Conservation (phyloP, 2,797 vertebrate genomes). For the Sebastes kiyomatsui region DNA sequence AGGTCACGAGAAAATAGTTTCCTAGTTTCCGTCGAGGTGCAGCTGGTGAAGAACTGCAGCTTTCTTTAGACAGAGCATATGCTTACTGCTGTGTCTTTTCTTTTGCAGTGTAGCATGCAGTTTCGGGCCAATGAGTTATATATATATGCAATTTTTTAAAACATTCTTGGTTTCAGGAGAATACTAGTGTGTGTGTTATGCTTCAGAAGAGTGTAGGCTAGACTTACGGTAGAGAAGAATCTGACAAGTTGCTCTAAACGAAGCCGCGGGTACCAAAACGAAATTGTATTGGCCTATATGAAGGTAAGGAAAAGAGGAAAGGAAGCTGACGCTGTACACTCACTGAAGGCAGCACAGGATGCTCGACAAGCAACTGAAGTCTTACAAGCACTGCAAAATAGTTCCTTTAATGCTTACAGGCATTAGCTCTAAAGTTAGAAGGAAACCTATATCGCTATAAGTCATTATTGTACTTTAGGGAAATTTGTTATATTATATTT, state of each 20-base stretch:
- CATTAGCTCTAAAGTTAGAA: background rate
- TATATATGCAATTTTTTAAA: background rate
- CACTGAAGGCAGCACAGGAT: background rate
- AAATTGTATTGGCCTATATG: background rate
- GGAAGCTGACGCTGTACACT: background rate
- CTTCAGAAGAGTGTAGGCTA: background rate
- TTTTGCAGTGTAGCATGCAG: background rate
- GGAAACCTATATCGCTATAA: background rate
- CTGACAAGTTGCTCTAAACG: background rate
- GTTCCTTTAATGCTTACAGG: background rate
- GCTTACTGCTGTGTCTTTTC: background rate
- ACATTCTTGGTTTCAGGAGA: background rate
- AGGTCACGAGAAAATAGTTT: background rate
- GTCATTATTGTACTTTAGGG: background rate
- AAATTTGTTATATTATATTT: background rate
- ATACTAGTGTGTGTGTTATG: background rate
- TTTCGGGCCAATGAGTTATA: background rate
- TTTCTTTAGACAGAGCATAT: background rate
- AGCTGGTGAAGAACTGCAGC: background rate
- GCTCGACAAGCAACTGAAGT: background rate
- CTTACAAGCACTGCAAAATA: background rate
- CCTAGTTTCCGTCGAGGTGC: background rate
- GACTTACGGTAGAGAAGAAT: background rate
- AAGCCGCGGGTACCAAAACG: background rate
- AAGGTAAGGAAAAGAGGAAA: background rate